Conservation (phyloP, 2,113 vertebrate species). For the Sakesphorus luctuosus region DNA sequence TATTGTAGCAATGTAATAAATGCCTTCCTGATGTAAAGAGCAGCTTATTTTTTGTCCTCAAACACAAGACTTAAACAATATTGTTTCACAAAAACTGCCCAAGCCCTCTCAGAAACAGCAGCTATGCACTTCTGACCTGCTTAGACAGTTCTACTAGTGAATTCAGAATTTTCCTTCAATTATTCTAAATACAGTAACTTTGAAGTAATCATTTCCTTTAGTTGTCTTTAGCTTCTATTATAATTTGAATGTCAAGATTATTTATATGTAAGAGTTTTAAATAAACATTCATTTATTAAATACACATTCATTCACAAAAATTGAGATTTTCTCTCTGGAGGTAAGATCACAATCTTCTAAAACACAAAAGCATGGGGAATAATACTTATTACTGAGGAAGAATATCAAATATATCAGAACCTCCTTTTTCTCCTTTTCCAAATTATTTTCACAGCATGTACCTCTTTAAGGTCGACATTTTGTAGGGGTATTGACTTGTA, state of each 20-base stretch:
- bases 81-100: background rate
- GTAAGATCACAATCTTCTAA: background rate
- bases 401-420: background rate
- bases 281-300: background rate
- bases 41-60: background rate
- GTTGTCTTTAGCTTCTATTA: background rate
- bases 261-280: background rate
- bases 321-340: background rate
- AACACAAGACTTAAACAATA: background rate
- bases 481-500: slow-evolving; percentile 70
- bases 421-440: background rate
- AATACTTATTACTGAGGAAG: background rate
- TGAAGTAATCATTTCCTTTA: background rate
- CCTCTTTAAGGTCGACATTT: slow-evolving; percentile 77
- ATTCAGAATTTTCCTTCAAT: background rate
- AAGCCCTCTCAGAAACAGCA: background rate
- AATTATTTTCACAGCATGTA: slow-evolving; percentile 51
- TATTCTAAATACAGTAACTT: background rate
- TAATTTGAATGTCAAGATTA: background rate
- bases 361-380: background rate
- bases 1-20: background rate
- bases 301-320: background rate
- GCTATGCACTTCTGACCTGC: background rate
- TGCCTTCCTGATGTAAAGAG: background rate
- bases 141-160: background rate